Evolutionary conservation across 2,797 vertebrate species (phyloP).

Genomic region (Tenualosa thibaudeaui): DNA sequence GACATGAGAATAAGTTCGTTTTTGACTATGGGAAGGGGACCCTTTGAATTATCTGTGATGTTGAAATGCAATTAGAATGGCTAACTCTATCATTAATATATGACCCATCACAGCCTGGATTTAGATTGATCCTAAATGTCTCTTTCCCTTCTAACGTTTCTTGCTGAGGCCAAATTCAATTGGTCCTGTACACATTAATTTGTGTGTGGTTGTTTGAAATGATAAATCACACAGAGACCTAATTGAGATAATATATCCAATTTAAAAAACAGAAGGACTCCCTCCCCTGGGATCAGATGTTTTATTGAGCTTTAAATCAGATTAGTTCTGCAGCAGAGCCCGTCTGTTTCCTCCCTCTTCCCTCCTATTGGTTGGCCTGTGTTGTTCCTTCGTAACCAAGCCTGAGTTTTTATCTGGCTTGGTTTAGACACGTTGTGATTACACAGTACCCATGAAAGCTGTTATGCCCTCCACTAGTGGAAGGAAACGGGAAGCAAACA

Average conservation of each 20-base stretch:
- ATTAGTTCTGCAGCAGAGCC: neutral
- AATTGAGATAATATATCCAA: neutral
- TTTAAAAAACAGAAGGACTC: neutral
- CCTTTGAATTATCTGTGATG: neutral
- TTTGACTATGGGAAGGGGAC: neutral
- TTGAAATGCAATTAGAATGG: neutral
- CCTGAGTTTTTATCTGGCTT: neutral
- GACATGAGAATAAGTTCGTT: neutral
- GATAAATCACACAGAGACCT: neutral
- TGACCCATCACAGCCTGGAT: neutral
- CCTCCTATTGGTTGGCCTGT: neutral
- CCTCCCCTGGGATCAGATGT: neutral
- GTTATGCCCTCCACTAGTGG: neutral
- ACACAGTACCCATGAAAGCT: neutral
- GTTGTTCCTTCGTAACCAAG: neutral
- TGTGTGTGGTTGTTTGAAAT: neutral
- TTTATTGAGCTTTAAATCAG: neutral
- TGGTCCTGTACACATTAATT: neutral
- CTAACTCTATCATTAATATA: neutral
- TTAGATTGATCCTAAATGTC: neutral
- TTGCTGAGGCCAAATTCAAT: neutral
- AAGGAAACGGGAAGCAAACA: conserved; percentile 15
- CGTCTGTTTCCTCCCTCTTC: neutral
- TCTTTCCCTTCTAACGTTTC: neutral
- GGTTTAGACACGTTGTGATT: neutral